Conservation (phyloP, 2,113 vertebrate species). For the Heterochromis multidens region DNA sequence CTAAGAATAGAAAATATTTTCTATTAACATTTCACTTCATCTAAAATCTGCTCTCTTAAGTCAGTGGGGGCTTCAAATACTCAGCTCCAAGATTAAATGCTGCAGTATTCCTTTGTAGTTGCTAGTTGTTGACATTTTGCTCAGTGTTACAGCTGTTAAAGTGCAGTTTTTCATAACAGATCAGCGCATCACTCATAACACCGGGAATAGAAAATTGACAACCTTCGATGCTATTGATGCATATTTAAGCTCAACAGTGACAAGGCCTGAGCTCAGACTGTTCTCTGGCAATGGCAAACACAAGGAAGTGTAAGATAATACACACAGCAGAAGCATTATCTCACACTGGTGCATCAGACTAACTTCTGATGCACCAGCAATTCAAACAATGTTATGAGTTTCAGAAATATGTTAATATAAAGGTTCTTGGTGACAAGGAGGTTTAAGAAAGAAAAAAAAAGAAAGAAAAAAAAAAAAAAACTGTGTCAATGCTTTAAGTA, state of each 20-base stretch:
- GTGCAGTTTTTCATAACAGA: not conserved
- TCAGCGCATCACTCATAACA: not conserved
- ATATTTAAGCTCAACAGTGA: constrained; percentile 13
- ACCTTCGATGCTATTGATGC: constrained; percentile 19
- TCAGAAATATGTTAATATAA: too few relatives aligned
- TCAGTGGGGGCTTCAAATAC: not conserved
- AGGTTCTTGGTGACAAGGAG: too few relatives aligned
- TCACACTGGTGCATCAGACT: too few relatives aligned
- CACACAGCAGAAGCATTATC: not conserved
- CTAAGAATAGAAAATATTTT: not conserved
- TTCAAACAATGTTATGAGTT: too few relatives aligned
- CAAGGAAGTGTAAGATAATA: not conserved
- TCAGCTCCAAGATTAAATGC: not conserved
- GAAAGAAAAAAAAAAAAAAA: too few relatives aligned
- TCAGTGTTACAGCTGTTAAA: not conserved
- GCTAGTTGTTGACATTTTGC: not conserved
- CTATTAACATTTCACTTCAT: not conserved
- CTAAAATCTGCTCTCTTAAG: not conserved
- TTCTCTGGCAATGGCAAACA: not conserved
- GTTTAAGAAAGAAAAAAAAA: too few relatives aligned
- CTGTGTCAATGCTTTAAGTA: too few relatives aligned
- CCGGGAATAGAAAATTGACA: not conserved
- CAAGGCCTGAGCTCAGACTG: not conserved
- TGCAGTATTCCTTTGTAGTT: not conserved
- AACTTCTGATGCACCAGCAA: too few relatives aligned